Base-by-base conservation (phyloP, 2,113 vertebrate species). In the human (Homo sapiens) region DNA sequence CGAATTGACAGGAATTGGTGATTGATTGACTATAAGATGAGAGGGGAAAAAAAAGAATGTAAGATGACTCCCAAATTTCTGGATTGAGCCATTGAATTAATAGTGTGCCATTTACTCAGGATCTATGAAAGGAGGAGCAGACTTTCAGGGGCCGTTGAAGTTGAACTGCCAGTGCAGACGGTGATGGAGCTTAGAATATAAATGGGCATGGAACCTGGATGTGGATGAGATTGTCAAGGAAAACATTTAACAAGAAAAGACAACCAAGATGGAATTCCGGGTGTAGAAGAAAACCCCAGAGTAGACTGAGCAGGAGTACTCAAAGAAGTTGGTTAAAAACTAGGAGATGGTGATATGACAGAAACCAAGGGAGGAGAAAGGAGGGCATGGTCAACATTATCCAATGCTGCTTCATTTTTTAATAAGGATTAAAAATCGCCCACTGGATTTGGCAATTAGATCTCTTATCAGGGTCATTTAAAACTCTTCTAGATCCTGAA, bases 401-500 rank as follows among this genome's bases (percentile, higher is more conserved):
- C 25, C 70, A 55, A 68, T 50, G 17, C 27, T 64, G 32, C 80
- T 83, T 78, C 50, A 66, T 72, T 96, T 97, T 90, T 96, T 70
- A 92, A 25, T 95, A 70, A 72, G 40, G 68, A 50, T 35, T 70
- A 23, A 90, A 94, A 89, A 78, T 89, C 57, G 50, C 18, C 35
- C 57, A 86, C 35, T 79, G 2, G 11, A 75, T 78, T 68, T 96
- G 73, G 35, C 43, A 93, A 59, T 82, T 84, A 88, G 83, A 48
- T 76, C 50, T 82, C 55, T 94, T 38, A 96, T 76, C 18, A 76
- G 48, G 23, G 78, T 50, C 72, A 73, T 72, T 27, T 79, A 82
- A 85, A 85, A 89, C 14, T n/a, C 70, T 38, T 40, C 76, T 90
- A 68, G 43, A 68, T n/a, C 14, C 59, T 48, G 45, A 70, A 50